These are phyloP conservation scores for Anolis carolinensis DNA, from an alignment of 2,113 vertebrate species.

Conservation along the genomic window DNA sequence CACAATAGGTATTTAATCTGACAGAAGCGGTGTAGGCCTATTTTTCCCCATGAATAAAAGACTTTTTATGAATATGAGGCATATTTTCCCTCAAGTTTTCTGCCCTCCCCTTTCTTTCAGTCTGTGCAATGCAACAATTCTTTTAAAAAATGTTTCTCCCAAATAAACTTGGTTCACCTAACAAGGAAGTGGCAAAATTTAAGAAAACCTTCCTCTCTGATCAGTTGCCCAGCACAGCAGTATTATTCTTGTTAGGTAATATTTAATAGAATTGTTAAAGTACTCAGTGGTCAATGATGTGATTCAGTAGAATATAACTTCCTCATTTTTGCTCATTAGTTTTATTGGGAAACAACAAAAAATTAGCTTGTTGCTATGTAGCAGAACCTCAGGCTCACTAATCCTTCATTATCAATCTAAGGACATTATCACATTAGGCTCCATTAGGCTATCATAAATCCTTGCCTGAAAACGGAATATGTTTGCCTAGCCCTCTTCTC, in stretches of 20 bases:
- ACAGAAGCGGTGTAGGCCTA: neutral
- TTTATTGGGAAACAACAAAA: neutral
- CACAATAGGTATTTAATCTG: neutral
- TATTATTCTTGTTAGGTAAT: neutral
- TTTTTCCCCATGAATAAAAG: neutral
- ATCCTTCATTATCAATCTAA: no score
- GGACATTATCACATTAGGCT: no score
- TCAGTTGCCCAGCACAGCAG: conserved; percentile 4
- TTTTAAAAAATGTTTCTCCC: neutral
- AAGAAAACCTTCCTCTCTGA: neutral
- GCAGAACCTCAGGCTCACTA: neutral
- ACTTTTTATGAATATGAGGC: neutral
- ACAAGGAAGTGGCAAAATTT: neutral
- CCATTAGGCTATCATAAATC: no score
- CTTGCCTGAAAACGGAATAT: no score
- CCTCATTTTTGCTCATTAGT: neutral
- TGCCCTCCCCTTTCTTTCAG: neutral
- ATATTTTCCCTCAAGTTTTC: neutral
- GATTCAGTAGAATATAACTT: neutral
- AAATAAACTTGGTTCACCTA: conserved; percentile 1
- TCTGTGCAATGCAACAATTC: neutral
- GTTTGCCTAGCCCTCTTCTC: no score
- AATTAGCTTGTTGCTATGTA: neutral
- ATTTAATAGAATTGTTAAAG: conserved; percentile 20
- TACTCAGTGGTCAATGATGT: neutral